Evolutionary conservation across 2,113 vertebrate species (phyloP).

Genomic region (Burhinus bistriatus): DNA sequence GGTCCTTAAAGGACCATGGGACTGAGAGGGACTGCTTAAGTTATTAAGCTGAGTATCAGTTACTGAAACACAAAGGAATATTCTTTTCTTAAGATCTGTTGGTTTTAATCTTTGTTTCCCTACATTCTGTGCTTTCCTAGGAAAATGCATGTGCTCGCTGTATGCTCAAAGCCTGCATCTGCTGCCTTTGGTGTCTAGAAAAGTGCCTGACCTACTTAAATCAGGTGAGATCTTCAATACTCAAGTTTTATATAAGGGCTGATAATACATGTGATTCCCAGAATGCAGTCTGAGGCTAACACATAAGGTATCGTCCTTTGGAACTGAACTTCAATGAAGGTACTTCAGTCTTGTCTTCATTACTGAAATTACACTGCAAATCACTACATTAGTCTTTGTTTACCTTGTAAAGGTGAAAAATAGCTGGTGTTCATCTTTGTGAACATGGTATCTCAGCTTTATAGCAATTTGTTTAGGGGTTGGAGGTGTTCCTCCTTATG

Average conservation of each 20-base stretch:
- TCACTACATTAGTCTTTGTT: background rate
- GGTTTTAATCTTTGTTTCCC: background rate
- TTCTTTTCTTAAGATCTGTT: background rate
- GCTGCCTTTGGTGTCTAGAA: constrained; percentile 99
- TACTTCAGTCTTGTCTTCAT: background rate
- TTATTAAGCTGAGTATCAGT: background rate
- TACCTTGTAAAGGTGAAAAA: background rate
- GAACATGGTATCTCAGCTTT: background rate
- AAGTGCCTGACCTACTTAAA: constrained; percentile 99
- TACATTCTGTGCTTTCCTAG: constrained; percentile 59
- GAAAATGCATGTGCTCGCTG: constrained; percentile 95
- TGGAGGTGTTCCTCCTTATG: background rate
- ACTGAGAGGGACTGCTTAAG: background rate
- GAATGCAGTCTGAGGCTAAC: background rate
- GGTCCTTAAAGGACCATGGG: background rate
- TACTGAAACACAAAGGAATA: background rate
- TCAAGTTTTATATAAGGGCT: background rate
- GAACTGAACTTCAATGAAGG: background rate
- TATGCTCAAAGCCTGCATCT: constrained; percentile 95
- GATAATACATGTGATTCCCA: background rate
- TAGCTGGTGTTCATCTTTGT: background rate
- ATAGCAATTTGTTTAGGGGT: background rate
- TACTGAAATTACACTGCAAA: constrained; percentile 6
- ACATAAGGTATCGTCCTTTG: background rate
- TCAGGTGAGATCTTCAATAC: constrained; percentile 81